A percentile compares a stretch with the other conserved stretches of the same genome.
phyloP scores from a whole-genome alignment of 2,888 invertebrate genomes.

The Amorpha juglandis region DNA sequence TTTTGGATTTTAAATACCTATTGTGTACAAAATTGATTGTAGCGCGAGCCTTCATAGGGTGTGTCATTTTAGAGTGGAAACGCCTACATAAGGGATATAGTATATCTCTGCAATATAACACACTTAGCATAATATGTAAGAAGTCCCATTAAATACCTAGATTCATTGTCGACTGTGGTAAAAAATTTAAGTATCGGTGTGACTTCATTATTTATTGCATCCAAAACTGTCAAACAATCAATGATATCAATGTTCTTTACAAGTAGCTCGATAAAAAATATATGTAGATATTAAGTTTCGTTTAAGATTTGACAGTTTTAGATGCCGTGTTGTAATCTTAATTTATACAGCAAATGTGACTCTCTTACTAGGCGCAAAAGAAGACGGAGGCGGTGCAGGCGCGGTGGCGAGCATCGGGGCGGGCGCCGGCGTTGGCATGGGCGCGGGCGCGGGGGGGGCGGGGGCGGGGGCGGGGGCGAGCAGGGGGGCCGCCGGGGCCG shows the following conservation, averaged over 20 bases:
- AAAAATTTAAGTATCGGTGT: not conserved
- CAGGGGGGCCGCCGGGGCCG: too few relatives aligned
- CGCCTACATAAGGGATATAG: too few relatives aligned
- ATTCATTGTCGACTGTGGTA: not conserved
- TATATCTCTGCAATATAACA: too few relatives aligned
- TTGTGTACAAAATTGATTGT: too few relatives aligned
- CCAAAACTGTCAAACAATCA: slow-evolving; percentile 2
- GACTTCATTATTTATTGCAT: not conserved
- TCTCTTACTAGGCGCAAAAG: slow-evolving; percentile 80
- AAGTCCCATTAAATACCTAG: slow-evolving; percentile 11
- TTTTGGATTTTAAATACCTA: too few relatives aligned
- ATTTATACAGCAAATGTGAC: slow-evolving; percentile 80
- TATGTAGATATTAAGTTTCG: too few relatives aligned
- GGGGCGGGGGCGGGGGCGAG: slow-evolving; percentile 41
- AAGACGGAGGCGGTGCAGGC: slow-evolving; percentile 49
- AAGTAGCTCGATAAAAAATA: too few relatives aligned
- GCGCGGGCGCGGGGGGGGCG: slow-evolving; percentile 25
- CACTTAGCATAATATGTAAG: slow-evolving; percentile 9
- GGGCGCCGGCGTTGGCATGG: slow-evolving; percentile 45
- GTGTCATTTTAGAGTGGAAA: too few relatives aligned
- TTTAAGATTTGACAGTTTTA: slow-evolving; percentile 29
- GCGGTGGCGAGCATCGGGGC: slow-evolving; percentile 43
- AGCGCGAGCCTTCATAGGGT: too few relatives aligned
- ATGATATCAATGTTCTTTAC: not conserved
- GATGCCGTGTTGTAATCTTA: slow-evolving; percentile 8